Base-by-base conservation (phyloP, 2,113 vertebrate species). In the Nothobranchius kuhntae region DNA sequence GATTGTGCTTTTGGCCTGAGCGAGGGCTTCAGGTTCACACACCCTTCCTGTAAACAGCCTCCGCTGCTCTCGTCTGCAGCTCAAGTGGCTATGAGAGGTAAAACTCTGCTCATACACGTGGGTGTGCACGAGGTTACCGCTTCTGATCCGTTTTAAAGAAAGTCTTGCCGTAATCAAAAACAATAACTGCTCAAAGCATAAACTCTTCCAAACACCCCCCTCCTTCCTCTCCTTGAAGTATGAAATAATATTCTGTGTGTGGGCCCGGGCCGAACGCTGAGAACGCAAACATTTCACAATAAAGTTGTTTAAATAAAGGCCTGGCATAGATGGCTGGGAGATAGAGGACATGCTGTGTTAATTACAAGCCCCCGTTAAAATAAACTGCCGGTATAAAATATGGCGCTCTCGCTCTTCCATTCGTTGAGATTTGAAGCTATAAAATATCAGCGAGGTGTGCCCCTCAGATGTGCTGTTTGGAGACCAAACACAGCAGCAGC, bases 241-340 rank as follows among this genome's bases (percentile, higher is more conserved):
- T 95, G 95, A 95, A 97, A 95, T 95, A 94, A 93, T 94, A 95
- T 96, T 96, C 95, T 94, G 96, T 96, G 96, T 96, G 97, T 98
- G 96, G 96, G 95, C 96, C 90, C 80, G 13, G 70, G 75, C 88
- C 93, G 92, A 95, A 93, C 94, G 93, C 93, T 93, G 95, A 94
- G 95, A 97, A 97, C 94, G 95, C 96, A 96, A 98, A 98, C 96
- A 97, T 98, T 96, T 98, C 95, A 97, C 95, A 96, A 96, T 97
- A 96, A 98, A 97, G 95, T 96, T 95, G 95, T 96, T 97, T 96
- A 95, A 98, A 98, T 95, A 94, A 95, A 96, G 96, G 93, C 95
- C 94, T 93, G 94, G 95, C 96, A 96, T 91, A 92, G 95, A 96
- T 95, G 91, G 80, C 94, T 91, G 91, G 87, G 89, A 96, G 96